Conservation (phyloP, 2,888 invertebrate species). For the Panopea generosa region DNA sequence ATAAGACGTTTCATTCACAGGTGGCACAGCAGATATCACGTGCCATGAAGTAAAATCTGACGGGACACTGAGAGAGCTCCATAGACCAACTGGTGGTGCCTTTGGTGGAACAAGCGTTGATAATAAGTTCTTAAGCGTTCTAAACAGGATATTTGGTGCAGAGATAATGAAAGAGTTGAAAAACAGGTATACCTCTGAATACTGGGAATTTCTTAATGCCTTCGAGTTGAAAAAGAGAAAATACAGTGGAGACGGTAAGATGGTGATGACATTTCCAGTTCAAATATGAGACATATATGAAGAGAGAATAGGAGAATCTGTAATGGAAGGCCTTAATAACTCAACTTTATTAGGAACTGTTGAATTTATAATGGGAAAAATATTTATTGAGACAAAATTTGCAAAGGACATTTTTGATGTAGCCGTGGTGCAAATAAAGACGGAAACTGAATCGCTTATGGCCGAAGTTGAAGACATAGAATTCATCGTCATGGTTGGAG, state of each 20-base stretch:
- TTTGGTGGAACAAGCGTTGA: conserved; percentile 57
- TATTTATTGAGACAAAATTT: conserved; percentile 12
- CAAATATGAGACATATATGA: conserved; percentile 21
- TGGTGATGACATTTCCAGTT: conserved; percentile 32
- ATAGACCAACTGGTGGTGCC: conserved; percentile 46
- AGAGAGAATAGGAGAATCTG: not conserved
- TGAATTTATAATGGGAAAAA: conserved; percentile 34
- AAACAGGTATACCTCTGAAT: conserved; percentile 27
- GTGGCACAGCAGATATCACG: conserved; percentile 53
- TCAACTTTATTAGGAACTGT: conserved; percentile 18
- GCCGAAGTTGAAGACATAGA: conserved; percentile 8
- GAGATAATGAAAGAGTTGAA: too few species aligned
- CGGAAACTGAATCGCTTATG: not conserved
- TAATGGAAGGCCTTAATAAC: conserved; percentile 9
- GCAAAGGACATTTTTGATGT: conserved; percentile 32
- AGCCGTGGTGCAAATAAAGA: conserved; percentile 17
- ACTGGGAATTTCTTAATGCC: conserved; percentile 39
- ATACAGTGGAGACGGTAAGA: conserved; percentile 30
- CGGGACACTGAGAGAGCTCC: conserved; percentile 44
- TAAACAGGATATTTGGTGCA: too few species aligned
- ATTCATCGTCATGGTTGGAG: conserved; percentile 37
- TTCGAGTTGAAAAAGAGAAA: conserved; percentile 46
- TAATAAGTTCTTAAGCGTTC: too few species aligned
- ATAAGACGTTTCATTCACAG: too few species aligned
- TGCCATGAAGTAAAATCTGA: too few species aligned